These are phyloP conservation scores for Apis dorsata DNA, from an alignment of 1,140 invertebrate species.

Conservation along the genomic window DNA sequence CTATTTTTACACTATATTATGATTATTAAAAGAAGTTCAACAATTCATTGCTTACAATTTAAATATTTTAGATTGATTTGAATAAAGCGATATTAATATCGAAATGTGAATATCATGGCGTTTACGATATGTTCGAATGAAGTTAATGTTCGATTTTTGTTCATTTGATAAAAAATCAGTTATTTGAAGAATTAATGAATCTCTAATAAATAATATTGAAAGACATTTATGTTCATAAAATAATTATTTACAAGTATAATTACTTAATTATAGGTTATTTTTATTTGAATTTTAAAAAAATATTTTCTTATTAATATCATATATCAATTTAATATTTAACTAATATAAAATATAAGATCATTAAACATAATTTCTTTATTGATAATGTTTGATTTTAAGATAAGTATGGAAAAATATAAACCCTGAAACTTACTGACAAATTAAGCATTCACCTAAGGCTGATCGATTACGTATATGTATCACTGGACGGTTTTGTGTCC, in stretches of 20 bases:
- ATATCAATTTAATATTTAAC: not conserved
- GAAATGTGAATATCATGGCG: too few relatives aligned
- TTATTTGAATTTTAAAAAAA: too few relatives aligned
- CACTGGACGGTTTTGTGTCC: constrained; percentile 42
- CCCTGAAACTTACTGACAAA: not conserved
- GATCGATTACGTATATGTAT: constrained; percentile 50
- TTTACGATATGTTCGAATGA: not conserved
- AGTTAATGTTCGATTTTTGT: too few relatives aligned
- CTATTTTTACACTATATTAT: not conserved
- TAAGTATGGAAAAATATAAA: not conserved
- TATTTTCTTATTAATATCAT: not conserved
- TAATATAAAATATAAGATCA: too few relatives aligned
- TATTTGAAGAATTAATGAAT: too few relatives aligned
- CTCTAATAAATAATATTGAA: too few relatives aligned
- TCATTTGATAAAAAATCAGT: too few relatives aligned
- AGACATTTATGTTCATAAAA: not conserved
- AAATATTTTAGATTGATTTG: not conserved
- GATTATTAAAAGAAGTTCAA: too few relatives aligned
- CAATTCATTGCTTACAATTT: not conserved
- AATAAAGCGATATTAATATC: too few relatives aligned
- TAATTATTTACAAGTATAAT: too few relatives aligned
- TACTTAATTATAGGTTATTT: too few relatives aligned
- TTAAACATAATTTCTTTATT: too few relatives aligned
- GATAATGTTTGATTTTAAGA: constrained; percentile 1
- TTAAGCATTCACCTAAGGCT: not conserved